These are phyloP conservation scores for Eupsittula cactorum DNA, from an alignment of 2,113 vertebrate species.

Conservation along the genomic window DNA sequence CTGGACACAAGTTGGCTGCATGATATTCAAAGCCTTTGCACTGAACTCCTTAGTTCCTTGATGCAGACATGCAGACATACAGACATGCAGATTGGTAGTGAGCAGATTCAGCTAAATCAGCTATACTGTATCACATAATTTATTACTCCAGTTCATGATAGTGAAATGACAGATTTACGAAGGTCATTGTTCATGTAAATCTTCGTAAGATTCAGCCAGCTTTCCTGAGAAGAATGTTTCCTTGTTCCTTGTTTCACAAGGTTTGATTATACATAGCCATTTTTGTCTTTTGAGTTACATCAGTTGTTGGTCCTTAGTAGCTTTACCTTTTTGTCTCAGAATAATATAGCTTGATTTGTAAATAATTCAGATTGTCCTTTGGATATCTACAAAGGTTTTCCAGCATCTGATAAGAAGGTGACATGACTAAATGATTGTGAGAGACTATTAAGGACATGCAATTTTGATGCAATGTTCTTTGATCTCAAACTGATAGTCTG, in stretches of 20 bases:
- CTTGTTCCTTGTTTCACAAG: neutral
- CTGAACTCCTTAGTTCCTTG: neutral
- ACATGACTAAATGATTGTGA: neutral
- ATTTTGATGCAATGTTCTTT: neutral
- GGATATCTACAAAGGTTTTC: neutral
- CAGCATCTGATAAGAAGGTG: neutral
- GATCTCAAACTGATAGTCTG: neutral
- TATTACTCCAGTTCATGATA: neutral
- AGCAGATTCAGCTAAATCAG: neutral
- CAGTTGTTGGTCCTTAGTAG: accelerated
- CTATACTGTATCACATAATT: neutral
- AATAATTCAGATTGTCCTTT: neutral
- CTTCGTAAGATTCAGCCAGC: neutral
- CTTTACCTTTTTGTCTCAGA: neutral
- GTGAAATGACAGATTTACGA: neutral
- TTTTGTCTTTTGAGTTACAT: neutral
- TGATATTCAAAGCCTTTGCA: neutral
- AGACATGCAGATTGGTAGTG: neutral
- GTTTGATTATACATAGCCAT: neutral
- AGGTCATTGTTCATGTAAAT: neutral
- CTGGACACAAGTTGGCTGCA: neutral
- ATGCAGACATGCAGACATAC: neutral
- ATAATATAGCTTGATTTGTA: neutral
- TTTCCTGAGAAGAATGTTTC: neutral
- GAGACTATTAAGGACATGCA: neutral